Base-by-base conservation (phyloP, 2,888 invertebrate genomes). In the Dusona sp. region DNA sequence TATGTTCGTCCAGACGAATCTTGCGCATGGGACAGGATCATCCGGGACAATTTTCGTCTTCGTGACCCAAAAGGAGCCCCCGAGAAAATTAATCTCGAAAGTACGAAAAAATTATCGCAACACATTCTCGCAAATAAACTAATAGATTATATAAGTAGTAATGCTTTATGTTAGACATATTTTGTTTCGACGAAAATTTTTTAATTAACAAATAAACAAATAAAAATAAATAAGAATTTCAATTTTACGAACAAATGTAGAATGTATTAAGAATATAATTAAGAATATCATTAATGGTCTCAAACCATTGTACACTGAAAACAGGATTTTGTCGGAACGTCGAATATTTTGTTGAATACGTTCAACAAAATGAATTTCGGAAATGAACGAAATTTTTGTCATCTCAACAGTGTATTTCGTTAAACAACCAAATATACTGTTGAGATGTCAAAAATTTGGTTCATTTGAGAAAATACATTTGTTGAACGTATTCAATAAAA, bases 61-160 rank as follows among this genome's bases (percentile, higher is more conserved):
- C 29, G 16, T 67, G n/a, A 33, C 51, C 11, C 38, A 25, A 48
- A 45, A 38, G 48, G 19, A 64, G 29, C n/a, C 19, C 22, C 9
- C n/a, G 33, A 45, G 13, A 51, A 48, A 72, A 22, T 42, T 22
- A 48, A 25, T 9, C 45, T 36, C 22, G 54, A 7, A 25, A 51
- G 65, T 48, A 36, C 48, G 48, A 25, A 48, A 45, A 48, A 77
- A 33, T 65, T 48, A 57, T 77, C 29, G 33, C 22, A 77, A 77
- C 33, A 48, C 33, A 77, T 6, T 25, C 3, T 22, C 22, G 65
- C 51, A 51, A 65, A 22, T 22, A 33, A 36, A 77, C 16, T 51
- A 19, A 25, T 38, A 13, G 22, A 42, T 57, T 19, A 61, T 13
- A 54, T 29, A 29, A 11, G 57, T 38, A 9, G 38, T 38, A 38